Percentiles rank a stretch among this genome's conserved stretches.
These are phyloP conservation scores for Nesoenas mayeri DNA, from an alignment of 2,113 vertebrate species.

Conservation along the genomic window DNA sequence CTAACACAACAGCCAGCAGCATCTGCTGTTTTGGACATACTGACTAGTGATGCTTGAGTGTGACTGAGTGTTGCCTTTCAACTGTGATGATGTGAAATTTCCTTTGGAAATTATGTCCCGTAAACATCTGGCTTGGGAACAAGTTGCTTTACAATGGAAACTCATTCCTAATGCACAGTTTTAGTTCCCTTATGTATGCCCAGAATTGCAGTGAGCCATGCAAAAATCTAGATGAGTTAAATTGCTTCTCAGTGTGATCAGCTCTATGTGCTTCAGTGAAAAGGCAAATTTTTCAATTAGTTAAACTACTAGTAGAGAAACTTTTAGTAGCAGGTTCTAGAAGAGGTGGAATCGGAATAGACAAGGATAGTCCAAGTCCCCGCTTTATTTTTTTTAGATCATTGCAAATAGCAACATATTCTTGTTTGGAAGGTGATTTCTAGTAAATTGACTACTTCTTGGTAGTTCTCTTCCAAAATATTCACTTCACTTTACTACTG, in stretches of 20 bases:
- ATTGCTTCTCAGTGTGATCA: not conserved
- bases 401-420: not conserved
- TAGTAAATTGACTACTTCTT: not conserved
- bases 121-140: not conserved
- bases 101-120: not conserved
- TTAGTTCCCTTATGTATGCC: not conserved
- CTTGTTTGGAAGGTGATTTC: not conserved
- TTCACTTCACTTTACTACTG: not conserved
- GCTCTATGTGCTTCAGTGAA: not conserved
- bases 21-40: not conserved
- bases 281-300: not conserved
- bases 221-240: not conserved
- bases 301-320: not conserved
- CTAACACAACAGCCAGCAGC: not conserved
- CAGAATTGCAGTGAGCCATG: not conserved
- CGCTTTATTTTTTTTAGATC: not conserved
- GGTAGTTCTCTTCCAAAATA: not conserved
- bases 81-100: not conserved
- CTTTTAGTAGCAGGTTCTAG: not conserved
- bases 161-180: not conserved
- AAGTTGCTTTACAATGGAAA: not conserved
- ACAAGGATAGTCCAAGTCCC: not conserved
- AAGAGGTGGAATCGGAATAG: not conserved
- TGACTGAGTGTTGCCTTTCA: not conserved
- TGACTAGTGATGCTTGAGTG: not conserved